These are phyloP conservation scores for Brachionus paranguensis DNA, from an alignment of 1,140 invertebrate species.

Conservation along the genomic window DNA sequence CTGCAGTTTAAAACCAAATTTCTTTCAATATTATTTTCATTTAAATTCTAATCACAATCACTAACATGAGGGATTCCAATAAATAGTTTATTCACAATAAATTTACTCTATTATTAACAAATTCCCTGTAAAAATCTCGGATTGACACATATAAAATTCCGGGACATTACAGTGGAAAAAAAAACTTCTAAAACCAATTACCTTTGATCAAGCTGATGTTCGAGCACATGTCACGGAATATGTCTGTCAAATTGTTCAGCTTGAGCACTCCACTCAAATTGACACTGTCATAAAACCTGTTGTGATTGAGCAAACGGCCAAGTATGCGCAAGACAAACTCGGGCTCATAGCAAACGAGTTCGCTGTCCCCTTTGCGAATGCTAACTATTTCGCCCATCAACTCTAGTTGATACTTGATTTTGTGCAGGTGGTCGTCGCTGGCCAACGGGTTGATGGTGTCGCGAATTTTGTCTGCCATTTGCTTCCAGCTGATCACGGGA, in stretches of 20 bases:
- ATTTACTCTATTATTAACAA: too few species aligned
- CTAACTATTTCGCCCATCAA: slow-evolving; percentile 65
- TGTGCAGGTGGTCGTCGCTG: slow-evolving; percentile 64
- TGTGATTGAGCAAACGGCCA: slow-evolving; percentile 65
- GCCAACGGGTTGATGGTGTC: slow-evolving; percentile 66
- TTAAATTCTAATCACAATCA: too few species aligned
- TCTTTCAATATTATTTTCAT: too few species aligned
- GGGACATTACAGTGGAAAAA: too few species aligned
- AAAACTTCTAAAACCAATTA: too few species aligned
- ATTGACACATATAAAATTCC: too few species aligned
- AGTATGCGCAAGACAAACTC: slow-evolving; percentile 71
- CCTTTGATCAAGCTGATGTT: neutral
- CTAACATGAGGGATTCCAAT: too few species aligned
- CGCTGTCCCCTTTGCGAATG: slow-evolving; percentile 58
- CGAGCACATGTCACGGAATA: neutral
- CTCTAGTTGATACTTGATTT: slow-evolving; percentile 66
- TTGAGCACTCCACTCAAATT: neutral
- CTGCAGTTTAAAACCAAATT: too few species aligned
- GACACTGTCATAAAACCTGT: neutral
- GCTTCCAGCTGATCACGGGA: slow-evolving; percentile 65
- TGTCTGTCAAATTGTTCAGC: neutral
- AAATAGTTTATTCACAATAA: too few species aligned
- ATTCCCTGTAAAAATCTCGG: too few species aligned
- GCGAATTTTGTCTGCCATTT: slow-evolving; percentile 63
- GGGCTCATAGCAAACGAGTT: slow-evolving; percentile 69